Percentiles rank a stretch among this genome's conserved stretches.
Evolutionary conservation across 30 jellyfish, hydroid and myxozoan genomes (phyloP).

Genomic region (Mastigias papua): DNA sequence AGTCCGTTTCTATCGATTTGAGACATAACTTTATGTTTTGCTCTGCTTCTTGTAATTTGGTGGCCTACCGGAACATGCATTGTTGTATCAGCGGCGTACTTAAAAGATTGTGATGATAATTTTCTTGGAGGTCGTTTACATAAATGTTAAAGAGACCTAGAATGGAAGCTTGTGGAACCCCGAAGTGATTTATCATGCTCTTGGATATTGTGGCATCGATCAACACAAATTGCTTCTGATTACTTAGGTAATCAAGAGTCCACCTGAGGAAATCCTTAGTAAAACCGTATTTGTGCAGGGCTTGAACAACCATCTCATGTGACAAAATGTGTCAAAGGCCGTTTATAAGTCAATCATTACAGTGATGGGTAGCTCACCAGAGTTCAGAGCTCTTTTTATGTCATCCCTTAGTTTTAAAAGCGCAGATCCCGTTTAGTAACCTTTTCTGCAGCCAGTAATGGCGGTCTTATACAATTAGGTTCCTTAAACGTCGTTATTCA

Average conservation of each 20-base stretch:
- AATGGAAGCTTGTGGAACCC: conserved; percentile 77
- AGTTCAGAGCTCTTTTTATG: conserved; percentile 54
- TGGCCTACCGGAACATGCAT: conserved; percentile 26
- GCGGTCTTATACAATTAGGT: not conserved
- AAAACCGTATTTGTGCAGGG: conserved; percentile 12
- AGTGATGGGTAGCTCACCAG: conserved; percentile 48
- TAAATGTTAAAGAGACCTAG: conserved; percentile 73
- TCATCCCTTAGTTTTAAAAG: too few species aligned
- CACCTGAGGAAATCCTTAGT: conserved; percentile 22
- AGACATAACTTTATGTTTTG: not conserved
- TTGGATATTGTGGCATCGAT: conserved; percentile 13
- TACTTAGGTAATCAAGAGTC: conserved; percentile 26
- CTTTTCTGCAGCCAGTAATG: conserved; percentile 3
- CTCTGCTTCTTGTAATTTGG: conserved; percentile 9
- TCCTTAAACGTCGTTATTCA: too few species aligned
- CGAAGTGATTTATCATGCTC: conserved; percentile 11
- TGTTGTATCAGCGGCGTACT: conserved; percentile 65
- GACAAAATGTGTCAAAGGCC: conserved; percentile 31
- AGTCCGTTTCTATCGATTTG: not conserved
- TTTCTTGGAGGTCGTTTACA: conserved; percentile 61
- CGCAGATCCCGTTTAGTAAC: not conserved
- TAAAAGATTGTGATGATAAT: conserved; percentile 24
- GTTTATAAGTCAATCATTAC: conserved; percentile 38
- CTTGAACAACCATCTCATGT: conserved; percentile 16
- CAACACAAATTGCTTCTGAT: conserved; percentile 24